phyloP scores from a whole-genome alignment of 1,140 invertebrate species.

The Nymphalis io region DNA sequence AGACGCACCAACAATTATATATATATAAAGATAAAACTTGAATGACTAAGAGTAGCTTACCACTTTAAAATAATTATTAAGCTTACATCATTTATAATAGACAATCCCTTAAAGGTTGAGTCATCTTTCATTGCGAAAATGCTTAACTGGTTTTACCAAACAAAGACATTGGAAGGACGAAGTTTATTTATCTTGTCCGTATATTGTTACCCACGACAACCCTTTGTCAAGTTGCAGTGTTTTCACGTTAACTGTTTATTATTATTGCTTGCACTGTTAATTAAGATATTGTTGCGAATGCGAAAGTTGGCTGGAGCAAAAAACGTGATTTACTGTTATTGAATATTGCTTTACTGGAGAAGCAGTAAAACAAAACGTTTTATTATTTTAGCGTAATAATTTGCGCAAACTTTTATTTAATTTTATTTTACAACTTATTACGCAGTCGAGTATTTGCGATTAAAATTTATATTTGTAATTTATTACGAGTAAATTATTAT shows the following conservation, averaged over 20 bases:
- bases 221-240: slow-evolving; percentile 35
- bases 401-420: neutral
- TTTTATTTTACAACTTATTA: neutral
- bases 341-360: slow-evolving; percentile 26
- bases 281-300: slow-evolving; percentile 34
- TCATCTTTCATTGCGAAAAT: slow-evolving; percentile 40
- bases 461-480: no score
- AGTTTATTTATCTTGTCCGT: slow-evolving; percentile 25
- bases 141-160: slow-evolving; percentile 37
- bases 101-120: slow-evolving; percentile 36
- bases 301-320: slow-evolving; percentile 26
- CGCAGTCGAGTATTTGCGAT: no score
- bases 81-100: slow-evolving; percentile 32
- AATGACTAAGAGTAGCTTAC: slow-evolving; percentile 25
- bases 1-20: slow-evolving; percentile 13
- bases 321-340: slow-evolving; percentile 32
- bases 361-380: slow-evolving; percentile 24
- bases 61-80: slow-evolving; percentile 23
- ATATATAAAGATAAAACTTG: slow-evolving; percentile 18
- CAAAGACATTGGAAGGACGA: slow-evolving; percentile 37
- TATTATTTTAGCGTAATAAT: slow-evolving; percentile 7
- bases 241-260: slow-evolving; percentile 38
- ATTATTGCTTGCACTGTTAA: slow-evolving; percentile 36
- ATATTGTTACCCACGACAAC: slow-evolving; percentile 38
- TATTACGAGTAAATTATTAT: no score